Base-by-base conservation (phyloP, 1,140 invertebrate genomes). In the Listronotus oregonensis region DNA sequence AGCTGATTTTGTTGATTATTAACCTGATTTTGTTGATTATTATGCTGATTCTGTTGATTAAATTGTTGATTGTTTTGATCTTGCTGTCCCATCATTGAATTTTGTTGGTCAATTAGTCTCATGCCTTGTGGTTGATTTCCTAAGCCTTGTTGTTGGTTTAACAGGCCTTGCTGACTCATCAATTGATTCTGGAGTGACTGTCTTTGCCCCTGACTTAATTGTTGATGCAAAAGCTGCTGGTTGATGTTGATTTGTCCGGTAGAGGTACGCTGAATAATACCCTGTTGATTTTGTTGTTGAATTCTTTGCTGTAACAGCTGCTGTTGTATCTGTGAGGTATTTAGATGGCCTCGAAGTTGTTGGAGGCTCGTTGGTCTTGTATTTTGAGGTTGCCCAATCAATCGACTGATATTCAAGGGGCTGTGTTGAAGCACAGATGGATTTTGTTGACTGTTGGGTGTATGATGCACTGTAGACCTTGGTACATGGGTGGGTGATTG, bases 401-500 rank as follows among this genome's bases (percentile, higher is more conserved):
- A 46, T 31, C 67, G 37, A 58, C 58, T 69, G 4, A 70, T 56
- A 42, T 67, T 69, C n/a, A 71, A 10, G 12, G 66, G 70, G 56
- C 64, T 64, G n/a, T 67, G 65, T 60, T 70, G 64, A 32, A 66
- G 34, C 46, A 39, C 42, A 68, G 50, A 46, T 59, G 70, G 72
- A 5, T 60, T 57, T 62, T 73, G 68, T 15, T 65, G 54, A 65
- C n/a, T 57, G 56, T 73, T 73, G 12, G 73, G 68, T 11, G 71
- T 69, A 58, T 77, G 77, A 43, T 78, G 73, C 7, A 73, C 67
- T 34, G 75, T 68, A 64, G 71, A 74, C 42, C 70, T 71, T 7
- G 72, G 71, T 12, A 77, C 65, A 51, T 78, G 74, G 59, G 39
- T 66, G 63, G 44, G 34, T 32, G 63, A 58, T 15, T 58, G 54